A percentile compares a stretch with the other conserved stretches of the same genome.
Conservation (phyloP, 2,888 invertebrate species). For the Drosophila differens region DNA sequence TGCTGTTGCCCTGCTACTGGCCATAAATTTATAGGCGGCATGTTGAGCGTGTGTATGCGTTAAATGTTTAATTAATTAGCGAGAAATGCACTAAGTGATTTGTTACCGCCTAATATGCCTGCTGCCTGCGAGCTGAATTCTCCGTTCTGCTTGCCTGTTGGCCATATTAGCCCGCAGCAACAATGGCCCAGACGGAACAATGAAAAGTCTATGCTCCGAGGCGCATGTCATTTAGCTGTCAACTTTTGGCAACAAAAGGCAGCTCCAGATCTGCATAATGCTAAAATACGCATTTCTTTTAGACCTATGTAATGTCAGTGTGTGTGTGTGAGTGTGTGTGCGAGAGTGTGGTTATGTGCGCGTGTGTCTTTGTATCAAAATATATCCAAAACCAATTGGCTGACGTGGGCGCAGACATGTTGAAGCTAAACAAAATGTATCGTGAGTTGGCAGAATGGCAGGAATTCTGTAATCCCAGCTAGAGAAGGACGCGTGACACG, state of each 20-base stretch:
- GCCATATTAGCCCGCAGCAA: not conserved
- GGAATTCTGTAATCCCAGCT: conserved; percentile 30
- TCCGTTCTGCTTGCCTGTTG: not conserved
- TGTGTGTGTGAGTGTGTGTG: not conserved
- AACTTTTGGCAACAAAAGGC: conserved; percentile 65
- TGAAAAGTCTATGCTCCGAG: conserved; percentile 7
- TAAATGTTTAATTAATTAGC: conserved; percentile 78
- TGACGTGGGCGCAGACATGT: conserved; percentile 74
- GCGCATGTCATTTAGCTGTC: conserved; percentile 71
- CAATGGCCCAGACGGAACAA: conserved; percentile 30
- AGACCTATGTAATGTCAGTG: conserved; percentile 3
- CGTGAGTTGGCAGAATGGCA: conserved; percentile 52
- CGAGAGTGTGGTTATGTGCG: no score
- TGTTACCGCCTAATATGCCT: conserved; percentile 40
- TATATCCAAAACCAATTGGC: conserved; percentile 57
- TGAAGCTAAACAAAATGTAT: conserved; percentile 51
- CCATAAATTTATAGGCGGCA: conserved; percentile 65
- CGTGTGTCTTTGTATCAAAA: conserved; percentile 2
- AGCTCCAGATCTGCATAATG: conserved; percentile 49
- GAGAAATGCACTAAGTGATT: conserved; percentile 53
- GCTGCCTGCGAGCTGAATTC: not conserved
- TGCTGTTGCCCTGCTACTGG: conserved; percentile 18
- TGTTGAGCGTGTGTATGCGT: conserved; percentile 58
- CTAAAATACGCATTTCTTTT: conserved; percentile 53
- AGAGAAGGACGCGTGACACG: conserved; percentile 34